Base-by-base conservation (phyloP, 2,113 vertebrate species). In the Melanotaenia duboulayi region DNA sequence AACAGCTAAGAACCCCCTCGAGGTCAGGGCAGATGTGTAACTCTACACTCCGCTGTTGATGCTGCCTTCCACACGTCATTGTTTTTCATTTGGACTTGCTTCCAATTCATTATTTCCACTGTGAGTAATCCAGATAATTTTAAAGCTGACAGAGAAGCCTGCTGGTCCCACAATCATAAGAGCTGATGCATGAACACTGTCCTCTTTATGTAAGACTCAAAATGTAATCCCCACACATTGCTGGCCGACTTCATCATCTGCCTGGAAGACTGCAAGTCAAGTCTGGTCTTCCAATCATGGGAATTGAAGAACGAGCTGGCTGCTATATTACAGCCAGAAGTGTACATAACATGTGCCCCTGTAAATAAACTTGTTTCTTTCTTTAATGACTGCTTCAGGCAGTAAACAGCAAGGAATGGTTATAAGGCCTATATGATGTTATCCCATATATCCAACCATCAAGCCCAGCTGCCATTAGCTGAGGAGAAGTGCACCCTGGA, bases 1-100 rank as follows among this genome's bases (percentile, higher is more conserved):
- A 80, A 75, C 86, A 74, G 86, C 78, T 80, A 79, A 81, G 81
- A 77, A 73, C 71, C 87, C 85, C 76, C 68, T 63, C 16, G 80
- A 88, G 91, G 85, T 89, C 80, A 71, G 69, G 78, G 67, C 85
- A 89, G 88, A 89, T 80, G 81, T 24, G 87, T 78, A 89, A 90
- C 82, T 78, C 69, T 60, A 88, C 67, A 56, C 84, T 82, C 77
- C 60, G 59, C 58, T 71, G 84, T 78, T 82, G 82, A 80, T 16
- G 25, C 66, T 80, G 73, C 67, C 62, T 68, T 82, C 67, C 76
- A 68, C 80, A 86, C 68, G 78, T 74, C 62, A 62, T 71, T 64
- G 68, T 74, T 82, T 89, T 89, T 85, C 75, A 64, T 78, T 86
- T 90, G 89, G 88, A 90, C n/a, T 39, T 22, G 24, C 57, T 87